Conservation (phyloP, 2,797 vertebrate species). For the Karalla daura region DNA sequence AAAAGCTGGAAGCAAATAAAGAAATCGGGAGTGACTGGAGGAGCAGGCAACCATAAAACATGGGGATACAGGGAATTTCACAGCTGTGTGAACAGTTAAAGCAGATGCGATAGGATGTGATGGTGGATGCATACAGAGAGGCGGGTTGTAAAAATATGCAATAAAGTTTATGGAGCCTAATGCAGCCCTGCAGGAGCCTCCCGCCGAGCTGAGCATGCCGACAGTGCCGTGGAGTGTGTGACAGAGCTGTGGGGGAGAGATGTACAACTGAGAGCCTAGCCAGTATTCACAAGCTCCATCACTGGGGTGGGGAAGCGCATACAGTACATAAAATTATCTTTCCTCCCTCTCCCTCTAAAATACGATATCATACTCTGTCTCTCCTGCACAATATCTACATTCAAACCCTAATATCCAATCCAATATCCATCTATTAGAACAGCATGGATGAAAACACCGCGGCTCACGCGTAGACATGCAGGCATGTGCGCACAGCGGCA, state of each 20-base stretch:
- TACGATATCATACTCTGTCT: conserved; percentile 29
- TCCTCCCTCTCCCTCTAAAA: conserved; percentile 28
- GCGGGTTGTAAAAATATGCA: conserved; percentile 83
- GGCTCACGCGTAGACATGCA: conserved; percentile 26
- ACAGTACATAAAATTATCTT: conserved; percentile 66
- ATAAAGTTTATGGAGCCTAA: conserved; percentile 86
- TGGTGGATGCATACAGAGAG: conserved; percentile 82
- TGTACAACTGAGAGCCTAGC: conserved; percentile 74
- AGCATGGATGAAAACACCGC: conserved; percentile 37
- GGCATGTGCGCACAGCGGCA: conserved; percentile 39
- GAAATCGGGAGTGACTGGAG: conserved; percentile 74
- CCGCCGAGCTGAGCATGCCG: conserved; percentile 75
- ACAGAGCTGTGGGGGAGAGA: conserved; percentile 78
- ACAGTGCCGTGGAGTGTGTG: conserved; percentile 75
- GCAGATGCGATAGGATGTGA: conserved; percentile 81
- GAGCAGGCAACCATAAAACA: conserved; percentile 79
- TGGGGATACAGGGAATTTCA: conserved; percentile 80
- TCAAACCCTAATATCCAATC: conserved; percentile 29
- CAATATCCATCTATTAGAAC: conserved; percentile 28
- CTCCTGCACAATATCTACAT: conserved; percentile 53
- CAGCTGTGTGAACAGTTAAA: conserved; percentile 84
- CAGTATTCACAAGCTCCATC: conserved; percentile 71
- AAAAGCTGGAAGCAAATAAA: conserved; percentile 77
- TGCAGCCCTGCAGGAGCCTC: conserved; percentile 81
- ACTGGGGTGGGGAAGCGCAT: conserved; percentile 62